These are phyloP conservation scores for Darevskia nairensis DNA, from an alignment of 2,797 vertebrate genomes.

Conservation along the genomic window DNA sequence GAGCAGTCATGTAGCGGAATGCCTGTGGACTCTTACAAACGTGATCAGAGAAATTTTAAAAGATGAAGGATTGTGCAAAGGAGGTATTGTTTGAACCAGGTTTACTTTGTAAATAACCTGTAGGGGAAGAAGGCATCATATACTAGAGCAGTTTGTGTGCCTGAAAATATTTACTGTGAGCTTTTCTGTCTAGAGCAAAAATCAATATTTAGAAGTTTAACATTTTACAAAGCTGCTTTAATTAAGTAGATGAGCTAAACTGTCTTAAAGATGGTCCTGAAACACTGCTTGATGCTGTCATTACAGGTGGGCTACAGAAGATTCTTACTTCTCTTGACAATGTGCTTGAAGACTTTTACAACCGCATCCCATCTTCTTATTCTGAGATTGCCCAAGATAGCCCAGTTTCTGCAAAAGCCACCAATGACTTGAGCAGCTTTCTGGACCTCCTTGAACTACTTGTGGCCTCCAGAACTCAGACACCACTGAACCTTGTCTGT, in stretches of 20 bases:
- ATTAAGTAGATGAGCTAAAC: neutral
- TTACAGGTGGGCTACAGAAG: slow-evolving; percentile 77
- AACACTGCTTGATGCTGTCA: slow-evolving; percentile 17
- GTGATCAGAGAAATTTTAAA: slow-evolving; percentile 80
- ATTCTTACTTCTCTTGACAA: slow-evolving; percentile 82
- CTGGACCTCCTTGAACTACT: slow-evolving; percentile 88
- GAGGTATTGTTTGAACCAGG: slow-evolving; percentile 64
- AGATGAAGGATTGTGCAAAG: slow-evolving; percentile 65
- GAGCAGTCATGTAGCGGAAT: slow-evolving; percentile 62
- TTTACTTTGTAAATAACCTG: neutral
- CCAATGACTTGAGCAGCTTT: slow-evolving; percentile 76
- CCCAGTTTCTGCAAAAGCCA: slow-evolving; percentile 49
- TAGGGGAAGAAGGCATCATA: slow-evolving; percentile 36
- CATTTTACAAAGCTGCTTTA: neutral
- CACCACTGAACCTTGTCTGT: slow-evolving; percentile 67
- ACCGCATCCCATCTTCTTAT: slow-evolving; percentile 69
- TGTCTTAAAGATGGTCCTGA: neutral
- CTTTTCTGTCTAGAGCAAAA: neutral
- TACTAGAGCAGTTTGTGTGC: neutral
- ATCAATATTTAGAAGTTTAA: neutral
- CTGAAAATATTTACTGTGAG: neutral
- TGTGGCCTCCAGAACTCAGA: slow-evolving; percentile 73
- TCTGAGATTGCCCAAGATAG: slow-evolving; percentile 44
- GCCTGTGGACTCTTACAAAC: slow-evolving; percentile 82
- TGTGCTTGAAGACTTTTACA: slow-evolving; percentile 78